phyloP scores from a whole-genome alignment of 2,888 invertebrate species.

The Octodonta nipae region DNA sequence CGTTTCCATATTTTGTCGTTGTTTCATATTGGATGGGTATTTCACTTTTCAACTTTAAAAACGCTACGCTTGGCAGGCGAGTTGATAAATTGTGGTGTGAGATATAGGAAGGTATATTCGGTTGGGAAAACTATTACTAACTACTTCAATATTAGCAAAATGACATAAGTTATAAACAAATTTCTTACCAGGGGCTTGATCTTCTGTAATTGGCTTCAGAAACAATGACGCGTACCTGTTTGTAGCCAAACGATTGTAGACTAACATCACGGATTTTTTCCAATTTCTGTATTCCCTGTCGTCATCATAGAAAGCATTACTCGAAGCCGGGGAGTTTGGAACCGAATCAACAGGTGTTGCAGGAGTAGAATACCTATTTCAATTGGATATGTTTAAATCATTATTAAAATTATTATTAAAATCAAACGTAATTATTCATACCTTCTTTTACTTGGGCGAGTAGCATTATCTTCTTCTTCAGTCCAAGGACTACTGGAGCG shows the following conservation, averaged over 20 bases:
- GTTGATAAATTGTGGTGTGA: too few relatives aligned
- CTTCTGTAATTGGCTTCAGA: slow-evolving; percentile 73
- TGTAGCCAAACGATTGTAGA: slow-evolving; percentile 60
- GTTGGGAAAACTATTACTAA: too few relatives aligned
- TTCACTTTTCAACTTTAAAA: too few relatives aligned
- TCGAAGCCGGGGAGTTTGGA: slow-evolving; percentile 46
- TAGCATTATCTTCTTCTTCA: slow-evolving; percentile 37
- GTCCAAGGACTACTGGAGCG: slow-evolving; percentile 44
- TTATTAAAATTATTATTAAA: too few relatives aligned
- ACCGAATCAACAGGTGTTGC: slow-evolving; percentile 47
- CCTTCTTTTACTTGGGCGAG: slow-evolving; percentile 23
- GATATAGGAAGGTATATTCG: too few relatives aligned
- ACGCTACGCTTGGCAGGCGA: too few relatives aligned
- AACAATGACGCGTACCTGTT: slow-evolving; percentile 82
- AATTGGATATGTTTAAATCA: too few relatives aligned
- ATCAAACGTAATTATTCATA: too few relatives aligned
- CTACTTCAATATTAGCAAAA: slow-evolving; percentile 2
- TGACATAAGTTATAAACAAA: slow-evolving; percentile 27
- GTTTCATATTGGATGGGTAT: too few relatives aligned
- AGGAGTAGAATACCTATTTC: slow-evolving; percentile 37
- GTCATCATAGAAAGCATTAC: slow-evolving; percentile 46
- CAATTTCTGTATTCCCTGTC: slow-evolving; percentile 68
- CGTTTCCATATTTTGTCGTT: too few relatives aligned
- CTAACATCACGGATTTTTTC: slow-evolving; percentile 80
- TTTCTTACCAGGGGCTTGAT: slow-evolving; percentile 52